phyloP scores from a whole-genome alignment of 2,113 vertebrate species.

The Actenoides lindsayi region DNA sequence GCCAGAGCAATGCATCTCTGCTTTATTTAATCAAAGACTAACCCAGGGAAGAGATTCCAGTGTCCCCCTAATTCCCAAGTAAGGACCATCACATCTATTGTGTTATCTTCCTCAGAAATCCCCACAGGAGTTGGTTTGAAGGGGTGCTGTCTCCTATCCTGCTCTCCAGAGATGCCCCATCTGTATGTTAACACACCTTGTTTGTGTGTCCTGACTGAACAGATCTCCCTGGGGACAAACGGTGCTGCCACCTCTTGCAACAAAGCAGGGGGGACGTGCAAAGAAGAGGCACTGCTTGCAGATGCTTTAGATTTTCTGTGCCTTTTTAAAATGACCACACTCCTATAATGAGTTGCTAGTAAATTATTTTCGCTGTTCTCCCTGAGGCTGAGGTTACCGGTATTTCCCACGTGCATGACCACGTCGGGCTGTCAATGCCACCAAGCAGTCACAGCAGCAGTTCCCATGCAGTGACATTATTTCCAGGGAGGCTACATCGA shows the following conservation, averaged over 20 bases:
- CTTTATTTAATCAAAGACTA: neutral
- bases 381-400: neutral
- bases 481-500: neutral
- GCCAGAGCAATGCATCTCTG: neutral
- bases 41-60: neutral
- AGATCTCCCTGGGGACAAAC: neutral
- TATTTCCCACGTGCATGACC: neutral
- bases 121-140: neutral
- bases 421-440: neutral
- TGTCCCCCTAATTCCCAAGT: neutral
- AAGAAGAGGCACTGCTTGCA: accelerated
- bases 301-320: neutral
- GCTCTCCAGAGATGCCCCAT: neutral
- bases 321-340: neutral
- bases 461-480: neutral
- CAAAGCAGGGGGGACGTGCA: neutral
- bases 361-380: neutral
- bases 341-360: neutral
- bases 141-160: neutral
- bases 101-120: neutral
- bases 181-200: neutral
- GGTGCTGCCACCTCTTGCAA: neutral
- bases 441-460: neutral
- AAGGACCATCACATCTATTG: neutral
- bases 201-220: neutral